phyloP scores from a whole-genome alignment of 37 sponge, comb jelly and placozoan genomes.

The Ephydatia muelleri region DNA sequence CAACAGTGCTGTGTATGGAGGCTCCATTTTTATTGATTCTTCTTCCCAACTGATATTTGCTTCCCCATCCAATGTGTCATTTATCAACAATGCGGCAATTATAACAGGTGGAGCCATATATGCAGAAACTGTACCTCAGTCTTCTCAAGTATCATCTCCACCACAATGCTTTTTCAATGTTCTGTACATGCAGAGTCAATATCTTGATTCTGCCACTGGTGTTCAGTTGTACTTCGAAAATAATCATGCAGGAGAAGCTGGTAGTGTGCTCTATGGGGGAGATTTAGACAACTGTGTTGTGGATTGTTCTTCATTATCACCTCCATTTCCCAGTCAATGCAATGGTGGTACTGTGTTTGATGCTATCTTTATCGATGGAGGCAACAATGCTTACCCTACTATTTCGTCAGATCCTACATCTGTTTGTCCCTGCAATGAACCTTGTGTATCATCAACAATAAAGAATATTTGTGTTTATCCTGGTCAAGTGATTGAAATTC shows the following conservation, averaged over 20 bases:
- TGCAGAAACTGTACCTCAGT: not conserved
- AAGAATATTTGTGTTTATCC: not conserved
- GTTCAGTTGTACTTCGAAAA: not conserved
- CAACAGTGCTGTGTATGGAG: slow-evolving; percentile 9
- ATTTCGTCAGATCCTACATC: slow-evolving; percentile 3
- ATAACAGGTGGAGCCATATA: not conserved
- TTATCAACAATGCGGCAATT: not conserved
- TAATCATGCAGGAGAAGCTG: slow-evolving; percentile 9
- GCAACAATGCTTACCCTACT: not conserved
- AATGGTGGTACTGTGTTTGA: slow-evolving; percentile 1
- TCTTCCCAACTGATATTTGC: not conserved
- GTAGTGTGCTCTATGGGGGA: slow-evolving; percentile 27
- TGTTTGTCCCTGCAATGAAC: not conserved
- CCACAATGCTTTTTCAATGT: slow-evolving; percentile 15
- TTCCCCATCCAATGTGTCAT: not conserved
- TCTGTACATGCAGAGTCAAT: no score
- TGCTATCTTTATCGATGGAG: not conserved
- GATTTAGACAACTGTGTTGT: slow-evolving; percentile 9
- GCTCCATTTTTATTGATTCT: not conserved
- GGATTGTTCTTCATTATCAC: not conserved
- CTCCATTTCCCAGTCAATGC: not conserved
- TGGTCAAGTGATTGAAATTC: slow-evolving; percentile 3
- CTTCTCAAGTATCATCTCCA: not conserved
- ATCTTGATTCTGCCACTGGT: no score
- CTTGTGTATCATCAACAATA: not conserved